These are phyloP conservation scores for Xestia sexstrigata DNA, from an alignment of 2,888 invertebrate species.

Conservation along the genomic window DNA sequence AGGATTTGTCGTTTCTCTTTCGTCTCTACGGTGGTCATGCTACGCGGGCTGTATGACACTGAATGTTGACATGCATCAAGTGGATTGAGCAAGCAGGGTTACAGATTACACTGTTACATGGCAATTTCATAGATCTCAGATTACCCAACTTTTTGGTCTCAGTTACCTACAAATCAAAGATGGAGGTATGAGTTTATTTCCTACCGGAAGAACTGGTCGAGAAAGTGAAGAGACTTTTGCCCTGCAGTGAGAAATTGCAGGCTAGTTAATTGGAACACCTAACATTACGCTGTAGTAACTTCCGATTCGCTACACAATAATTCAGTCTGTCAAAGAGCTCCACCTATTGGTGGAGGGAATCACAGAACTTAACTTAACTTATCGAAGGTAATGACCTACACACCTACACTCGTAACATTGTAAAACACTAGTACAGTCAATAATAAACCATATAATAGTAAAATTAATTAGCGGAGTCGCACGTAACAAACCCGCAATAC, in stretches of 20 bases:
- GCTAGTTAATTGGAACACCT: background rate
- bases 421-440: conserved; percentile 15
- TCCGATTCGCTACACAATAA: no score
- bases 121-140: conserved; percentile 8
- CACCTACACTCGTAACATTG: no score
- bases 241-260: background rate
- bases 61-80: background rate
- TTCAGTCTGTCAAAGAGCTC: no score
- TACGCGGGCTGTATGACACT: no score
- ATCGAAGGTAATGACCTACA: no score
- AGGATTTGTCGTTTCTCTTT: no score
- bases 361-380: no score
- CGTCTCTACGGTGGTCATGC: no score
- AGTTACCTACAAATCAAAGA: background rate
- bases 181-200: background rate
- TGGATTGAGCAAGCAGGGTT: background rate
- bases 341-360: no score
- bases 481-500: conserved; percentile 32
- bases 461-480: conserved; percentile 34
- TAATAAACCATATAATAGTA: conserved; percentile 7
- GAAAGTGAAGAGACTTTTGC: background rate
- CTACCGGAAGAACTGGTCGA: background rate
- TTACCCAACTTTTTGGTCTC: background rate
- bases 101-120: background rate
- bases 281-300: background rate